Evolutionary conservation across 2,113 vertebrate species (phyloP), one percentile per base, ranked within the genome.

Genomic region (Takifugu flavidus): DNA sequence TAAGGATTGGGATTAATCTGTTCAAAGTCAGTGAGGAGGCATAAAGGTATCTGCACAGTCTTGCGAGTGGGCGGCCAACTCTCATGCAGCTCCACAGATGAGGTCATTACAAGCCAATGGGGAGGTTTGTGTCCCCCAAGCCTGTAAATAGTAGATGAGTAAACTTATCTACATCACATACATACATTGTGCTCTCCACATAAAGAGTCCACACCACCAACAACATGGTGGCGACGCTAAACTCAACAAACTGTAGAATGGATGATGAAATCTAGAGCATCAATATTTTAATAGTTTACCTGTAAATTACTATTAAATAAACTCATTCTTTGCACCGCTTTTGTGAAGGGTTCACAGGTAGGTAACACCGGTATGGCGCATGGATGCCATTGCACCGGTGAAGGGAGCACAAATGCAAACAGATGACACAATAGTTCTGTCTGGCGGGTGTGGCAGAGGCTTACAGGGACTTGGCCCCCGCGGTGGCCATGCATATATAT

Each of bases 41-140:
- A 6, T 3, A 31, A 31, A 31, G 29, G 29, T 31, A 31, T 4
- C 29, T 6, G 4, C 29, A 4, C 29, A 31, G 29, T 31, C 29
- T 5, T 31, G 29, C 29, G 29, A 31, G 29, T 31, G 4, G 29
- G 29, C 29, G 29, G 29, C 29, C 29, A 31, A 6, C 29, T 31
- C 29, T 64, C 25, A 27, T 27, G 27, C 8, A 57, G 65, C 44
- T 46, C 31, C 46, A 39, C 25, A 39, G 42, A 59, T 87, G 83
- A 87, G 68, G 72, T 87, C 85, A 87, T 65, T 62, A 42, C 44
- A 56, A 81, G 47, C 81, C 86, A 83, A 77, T 83, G 50, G 77
- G 49, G 59, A 25, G 56, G 25, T 77, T 55, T 44, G 53, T 56
- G 3, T 74, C 49, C 56, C 74, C 53, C 54, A 25, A 49, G 62